Percentiles rank a stretch among this genome's conserved stretches.
Evolutionary conservation across 2,113 vertebrate genomes (phyloP).

Genomic region (Terrapene triunguis): DNA sequence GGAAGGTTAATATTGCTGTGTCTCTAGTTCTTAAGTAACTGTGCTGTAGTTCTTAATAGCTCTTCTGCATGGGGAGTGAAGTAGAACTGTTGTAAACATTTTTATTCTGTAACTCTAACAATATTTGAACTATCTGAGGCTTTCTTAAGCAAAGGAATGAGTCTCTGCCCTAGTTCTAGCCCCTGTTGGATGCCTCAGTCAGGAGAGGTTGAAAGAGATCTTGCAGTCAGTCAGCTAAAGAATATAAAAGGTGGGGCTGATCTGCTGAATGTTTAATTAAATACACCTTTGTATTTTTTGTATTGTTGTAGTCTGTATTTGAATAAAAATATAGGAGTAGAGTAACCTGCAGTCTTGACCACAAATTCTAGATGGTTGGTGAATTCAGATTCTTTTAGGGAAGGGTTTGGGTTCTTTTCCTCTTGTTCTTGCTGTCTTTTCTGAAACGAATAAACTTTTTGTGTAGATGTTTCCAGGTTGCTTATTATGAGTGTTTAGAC

Average conservation of each 20-base stretch:
- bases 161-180: neutral
- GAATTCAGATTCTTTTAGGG: neutral
- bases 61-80: fast-evolving
- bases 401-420: neutral
- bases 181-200: fast-evolving
- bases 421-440: neutral
- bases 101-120: neutral
- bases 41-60: neutral
- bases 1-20: neutral
- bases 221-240: neutral
- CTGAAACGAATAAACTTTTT: neutral
- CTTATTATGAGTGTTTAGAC: neutral
- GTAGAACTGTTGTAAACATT: neutral
- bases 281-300: neutral
- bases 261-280: neutral
- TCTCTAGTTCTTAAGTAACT: neutral
- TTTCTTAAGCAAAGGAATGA: fast-evolving
- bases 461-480: neutral
- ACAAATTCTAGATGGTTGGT: neutral
- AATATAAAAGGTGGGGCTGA: neutral
- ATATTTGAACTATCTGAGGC: neutral
- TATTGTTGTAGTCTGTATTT: neutral
- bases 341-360: neutral
- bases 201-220: neutral
- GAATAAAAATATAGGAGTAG: neutral